Evolutionary conservation across 2,888 invertebrate genomes (phyloP).

Genomic region (Labia minor): DNA sequence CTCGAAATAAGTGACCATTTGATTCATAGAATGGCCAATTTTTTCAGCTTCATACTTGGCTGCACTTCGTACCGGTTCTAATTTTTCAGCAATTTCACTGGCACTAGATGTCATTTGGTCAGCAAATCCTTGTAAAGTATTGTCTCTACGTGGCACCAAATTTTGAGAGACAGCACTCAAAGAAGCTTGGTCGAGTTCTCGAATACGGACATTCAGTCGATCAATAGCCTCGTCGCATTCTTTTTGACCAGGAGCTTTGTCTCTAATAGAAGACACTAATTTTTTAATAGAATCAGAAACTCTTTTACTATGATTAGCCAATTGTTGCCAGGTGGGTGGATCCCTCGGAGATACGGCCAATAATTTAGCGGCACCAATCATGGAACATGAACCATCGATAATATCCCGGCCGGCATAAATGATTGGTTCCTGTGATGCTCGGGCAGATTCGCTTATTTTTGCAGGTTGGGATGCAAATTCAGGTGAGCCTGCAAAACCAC

Average conservation of each 20-base stretch:
- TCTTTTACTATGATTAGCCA: constrained; percentile 86
- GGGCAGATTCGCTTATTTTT: constrained; percentile 74
- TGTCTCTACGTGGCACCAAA: constrained; percentile 54
- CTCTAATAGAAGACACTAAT: constrained; percentile 83
- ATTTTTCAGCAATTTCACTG: constrained; percentile 67
- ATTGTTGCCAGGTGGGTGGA: constrained; percentile 85
- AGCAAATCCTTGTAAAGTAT: constrained; percentile 61
- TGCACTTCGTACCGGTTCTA: constrained; percentile 74
- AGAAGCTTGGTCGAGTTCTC: constrained; percentile 76
- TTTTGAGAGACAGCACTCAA: constrained; percentile 79
- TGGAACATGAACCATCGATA: constrained; percentile 75
- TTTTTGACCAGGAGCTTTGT: constrained; percentile 90
- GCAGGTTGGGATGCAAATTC: constrained; percentile 91
- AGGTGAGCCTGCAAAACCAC: constrained; percentile 84
- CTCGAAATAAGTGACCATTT: constrained; percentile 62
- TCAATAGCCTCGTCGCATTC: constrained; percentile 83
- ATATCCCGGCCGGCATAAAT: constrained; percentile 57
- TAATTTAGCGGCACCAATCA: constrained; percentile 83
- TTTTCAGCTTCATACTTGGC: constrained; percentile 87
- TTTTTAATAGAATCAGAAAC: constrained; percentile 95
- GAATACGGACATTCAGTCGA: constrained; percentile 59
- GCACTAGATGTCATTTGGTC: constrained; percentile 71
- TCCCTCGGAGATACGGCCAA: constrained; percentile 82
- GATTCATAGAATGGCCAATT: constrained; percentile 70
- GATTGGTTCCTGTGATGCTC: constrained; percentile 77